Base-by-base conservation (phyloP, 2,888 invertebrate genomes). In the Campoplex capitator region DNA sequence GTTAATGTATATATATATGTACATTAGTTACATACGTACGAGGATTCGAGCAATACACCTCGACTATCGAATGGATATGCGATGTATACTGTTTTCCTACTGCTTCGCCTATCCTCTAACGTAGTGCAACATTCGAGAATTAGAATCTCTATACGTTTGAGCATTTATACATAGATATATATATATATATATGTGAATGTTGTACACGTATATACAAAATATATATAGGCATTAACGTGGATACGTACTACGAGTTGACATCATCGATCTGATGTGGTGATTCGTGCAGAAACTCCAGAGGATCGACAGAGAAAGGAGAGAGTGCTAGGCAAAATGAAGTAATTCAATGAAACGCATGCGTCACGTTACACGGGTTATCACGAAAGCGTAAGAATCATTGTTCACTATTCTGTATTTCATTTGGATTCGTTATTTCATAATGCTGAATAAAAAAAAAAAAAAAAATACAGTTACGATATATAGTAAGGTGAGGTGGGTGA, bases 91-190 rank as follows among this genome's bases (percentile, higher is more conserved):
- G 81, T 65, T 81, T 81, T 81, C 74, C 74, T 81, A 68, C 74
- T 42, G 28, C 74, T 65, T 38, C 38, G 13, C 56, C 32, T 58
- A 48, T 71, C 45, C 81, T 73, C 62, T 32, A 76, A 80, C 84
- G 70, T 73, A 75, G 75, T 67, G 23, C 80, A 81, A 84, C 86
- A 74, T 81, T 81, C 80, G 81, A 78, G 84, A 84, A 87, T 84
- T 81, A 76, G 83, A 68, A 86, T 83, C 78, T 13, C 74, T 83
- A 75, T 67, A 35, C 70, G 80, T 80, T 80, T 68, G 54, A 38
- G 67, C 68, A 56, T 51, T 58, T 76, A 32, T 76, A 56, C 68
- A 68, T 32, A n/a, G 7, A 70, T 16, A 23, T 23, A 35, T 56
- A n/a, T 68, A 68, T 32, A n/a, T 7, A 70, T 16, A 23, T 23